Evolutionary conservation across 2,797 vertebrate species (phyloP).

Genomic region (Orientallactaga sibirica): DNA sequence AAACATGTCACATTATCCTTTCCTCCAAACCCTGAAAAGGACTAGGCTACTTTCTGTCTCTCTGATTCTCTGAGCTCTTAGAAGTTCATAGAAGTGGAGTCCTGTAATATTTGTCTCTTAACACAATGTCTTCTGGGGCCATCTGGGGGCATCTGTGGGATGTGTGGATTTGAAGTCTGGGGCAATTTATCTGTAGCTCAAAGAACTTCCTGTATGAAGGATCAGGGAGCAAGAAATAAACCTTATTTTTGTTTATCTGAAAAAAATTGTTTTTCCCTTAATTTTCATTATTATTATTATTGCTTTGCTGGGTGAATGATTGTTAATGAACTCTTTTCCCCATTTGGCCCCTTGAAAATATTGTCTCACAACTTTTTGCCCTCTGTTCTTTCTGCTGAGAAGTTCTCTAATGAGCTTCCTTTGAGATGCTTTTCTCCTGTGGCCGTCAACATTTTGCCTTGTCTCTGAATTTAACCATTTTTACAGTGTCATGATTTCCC

Average conservation of each 20-base stretch:
- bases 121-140: neutral
- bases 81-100: neutral
- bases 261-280: neutral
- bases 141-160: too few species aligned
- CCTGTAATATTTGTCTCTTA: neutral
- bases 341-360: neutral
- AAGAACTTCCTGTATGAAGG: neutral
- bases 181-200: neutral
- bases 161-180: neutral
- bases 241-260: neutral
- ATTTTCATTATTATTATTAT: neutral
- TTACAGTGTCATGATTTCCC: neutral
- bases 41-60: neutral
- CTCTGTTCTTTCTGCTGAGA: neutral
- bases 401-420: neutral
- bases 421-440: neutral
- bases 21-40: neutral
- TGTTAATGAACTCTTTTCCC: neutral
- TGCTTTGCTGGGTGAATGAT: neutral
- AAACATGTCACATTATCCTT: neutral
- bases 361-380: neutral
- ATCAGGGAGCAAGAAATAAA: neutral
- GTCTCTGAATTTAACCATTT: neutral
- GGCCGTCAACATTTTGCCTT: neutral
- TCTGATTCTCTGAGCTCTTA: neutral